Evolutionary conservation across 2,113 vertebrate genomes (phyloP).

Genomic region (Daphoenositta chrysoptera): DNA sequence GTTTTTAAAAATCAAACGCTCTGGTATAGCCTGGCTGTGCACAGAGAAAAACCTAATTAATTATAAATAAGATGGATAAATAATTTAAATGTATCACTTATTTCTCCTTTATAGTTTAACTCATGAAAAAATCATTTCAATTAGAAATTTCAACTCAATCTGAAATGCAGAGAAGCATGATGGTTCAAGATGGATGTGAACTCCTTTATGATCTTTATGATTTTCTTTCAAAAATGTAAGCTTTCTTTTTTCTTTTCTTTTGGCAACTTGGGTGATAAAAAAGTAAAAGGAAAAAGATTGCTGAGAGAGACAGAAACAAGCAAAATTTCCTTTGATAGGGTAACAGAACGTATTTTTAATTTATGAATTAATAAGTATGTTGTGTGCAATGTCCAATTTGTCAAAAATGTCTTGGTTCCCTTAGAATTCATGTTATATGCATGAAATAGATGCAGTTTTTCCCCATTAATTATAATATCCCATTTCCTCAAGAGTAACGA

Average conservation of each 20-base stretch:
- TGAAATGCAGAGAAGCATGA: conserved; percentile 69
- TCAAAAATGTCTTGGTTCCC: conserved; percentile 36
- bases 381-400: conserved; percentile 44
- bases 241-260: background rate
- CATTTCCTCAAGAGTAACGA: conserved; percentile 44
- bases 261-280: conserved; percentile 38
- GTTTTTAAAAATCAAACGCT: conserved; percentile 71
- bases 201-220: conserved; percentile 59
- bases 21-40: conserved; percentile 63
- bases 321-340: conserved; percentile 51
- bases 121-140: conserved; percentile 94
- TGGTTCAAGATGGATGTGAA: conserved; percentile 70
- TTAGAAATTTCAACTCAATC: conserved; percentile 86
- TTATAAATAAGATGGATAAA: conserved; percentile 89
- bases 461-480: conserved; percentile 54
- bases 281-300: background rate
- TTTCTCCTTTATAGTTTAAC: conserved; percentile 87
- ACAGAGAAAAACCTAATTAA: conserved; percentile 79
- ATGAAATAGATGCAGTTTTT: conserved; percentile 45
- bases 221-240: conserved; percentile 49
- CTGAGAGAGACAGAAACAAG: conserved; percentile 3
- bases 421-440: conserved; percentile 57
- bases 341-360: conserved; percentile 55
- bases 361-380: conserved; percentile 60
- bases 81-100: conserved; percentile 95